These are phyloP conservation scores for Nothobranchius kuhntae DNA, from an alignment of 2,113 vertebrate species.

Conservation along the genomic window DNA sequence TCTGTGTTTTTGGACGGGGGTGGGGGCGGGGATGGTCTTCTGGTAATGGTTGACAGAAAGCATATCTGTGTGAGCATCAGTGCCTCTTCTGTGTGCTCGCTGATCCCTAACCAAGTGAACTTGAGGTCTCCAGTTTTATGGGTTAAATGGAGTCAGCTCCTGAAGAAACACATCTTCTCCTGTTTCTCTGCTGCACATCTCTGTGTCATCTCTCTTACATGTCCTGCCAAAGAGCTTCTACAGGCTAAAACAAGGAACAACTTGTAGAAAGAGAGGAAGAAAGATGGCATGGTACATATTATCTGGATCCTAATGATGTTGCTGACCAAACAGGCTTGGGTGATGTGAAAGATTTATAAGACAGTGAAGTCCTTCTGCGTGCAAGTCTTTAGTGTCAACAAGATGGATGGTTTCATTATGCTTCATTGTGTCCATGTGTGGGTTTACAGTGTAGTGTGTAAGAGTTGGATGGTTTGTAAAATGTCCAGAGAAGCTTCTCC, in stretches of 20 bases:
- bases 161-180: slow-evolving; percentile 34
- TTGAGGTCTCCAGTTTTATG: slow-evolving; percentile 41
- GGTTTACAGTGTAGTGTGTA: slow-evolving; percentile 1
- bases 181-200: slow-evolving; percentile 23
- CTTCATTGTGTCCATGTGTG: slow-evolving; percentile 64
- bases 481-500: slow-evolving; percentile 10
- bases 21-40: slow-evolving; percentile 7
- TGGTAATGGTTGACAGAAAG: slow-evolving; percentile 31
- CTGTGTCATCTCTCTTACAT: slow-evolving; percentile 56
- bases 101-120: slow-evolving; percentile 50
- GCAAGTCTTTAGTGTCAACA: slow-evolving; percentile 56
- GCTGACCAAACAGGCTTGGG: slow-evolving; percentile 28
- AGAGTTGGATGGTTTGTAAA: slow-evolving; percentile 22
- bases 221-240: slow-evolving; percentile 45
- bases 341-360: slow-evolving; percentile 54
- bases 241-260: slow-evolving; percentile 34
- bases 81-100: slow-evolving; percentile 32
- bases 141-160: slow-evolving; percentile 51
- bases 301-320: slow-evolving; percentile 30
- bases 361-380: slow-evolving; percentile 52
- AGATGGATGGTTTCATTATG: slow-evolving; percentile 62
- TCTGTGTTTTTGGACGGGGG: slow-evolving; percentile 2
- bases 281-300: slow-evolving; percentile 10
- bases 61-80: slow-evolving; percentile 40
- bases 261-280: slow-evolving; percentile 3